phyloP scores from a whole-genome alignment of 2,797 vertebrate species.

The Parauchenoglanis ngamensis region DNA sequence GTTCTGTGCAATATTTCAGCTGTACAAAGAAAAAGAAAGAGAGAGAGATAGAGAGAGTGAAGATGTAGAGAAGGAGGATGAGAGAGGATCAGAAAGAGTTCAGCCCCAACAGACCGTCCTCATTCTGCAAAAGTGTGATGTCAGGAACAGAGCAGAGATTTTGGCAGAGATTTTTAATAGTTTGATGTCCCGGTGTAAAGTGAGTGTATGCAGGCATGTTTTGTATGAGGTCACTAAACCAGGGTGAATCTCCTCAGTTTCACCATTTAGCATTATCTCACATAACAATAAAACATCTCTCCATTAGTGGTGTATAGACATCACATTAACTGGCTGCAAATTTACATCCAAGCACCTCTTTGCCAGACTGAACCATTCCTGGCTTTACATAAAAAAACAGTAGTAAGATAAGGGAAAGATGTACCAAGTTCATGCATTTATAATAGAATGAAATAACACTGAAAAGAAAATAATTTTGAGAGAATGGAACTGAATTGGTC shows the following conservation, averaged over 20 bases:
- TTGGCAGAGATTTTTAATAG: constrained; percentile 13
- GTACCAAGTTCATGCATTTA: not conserved
- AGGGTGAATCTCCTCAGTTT: constrained; percentile 20
- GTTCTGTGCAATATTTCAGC: constrained; percentile 11
- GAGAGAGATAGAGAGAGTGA: not conserved
- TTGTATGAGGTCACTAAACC: not conserved
- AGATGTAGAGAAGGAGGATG: not conserved
- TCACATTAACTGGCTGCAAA: constrained; percentile 25
- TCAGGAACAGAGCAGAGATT: constrained; percentile 20
- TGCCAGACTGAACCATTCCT: not conserved
- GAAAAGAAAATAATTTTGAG: not conserved
- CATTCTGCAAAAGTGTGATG: constrained; percentile 22
- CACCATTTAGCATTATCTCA: constrained; percentile 13
- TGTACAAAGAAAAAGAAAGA: constrained; percentile 54
- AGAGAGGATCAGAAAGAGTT: not conserved
- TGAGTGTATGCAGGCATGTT: constrained; percentile 13
- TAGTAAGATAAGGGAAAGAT: constrained; percentile 5
- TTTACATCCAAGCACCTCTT: constrained; percentile 17
- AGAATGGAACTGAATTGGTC: not conserved
- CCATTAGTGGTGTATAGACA: constrained; percentile 10
- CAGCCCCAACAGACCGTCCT: constrained; percentile 3
- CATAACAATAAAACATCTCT: constrained; percentile 28
- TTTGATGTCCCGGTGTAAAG: constrained; percentile 32
- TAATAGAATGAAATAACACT: not conserved
- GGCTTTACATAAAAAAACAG: constrained; percentile 13